A percentile compares a stretch with the other conserved stretches of the same genome.
phyloP scores from a whole-genome alignment of 2,113 vertebrate genomes.

The Podilymbus podiceps region DNA sequence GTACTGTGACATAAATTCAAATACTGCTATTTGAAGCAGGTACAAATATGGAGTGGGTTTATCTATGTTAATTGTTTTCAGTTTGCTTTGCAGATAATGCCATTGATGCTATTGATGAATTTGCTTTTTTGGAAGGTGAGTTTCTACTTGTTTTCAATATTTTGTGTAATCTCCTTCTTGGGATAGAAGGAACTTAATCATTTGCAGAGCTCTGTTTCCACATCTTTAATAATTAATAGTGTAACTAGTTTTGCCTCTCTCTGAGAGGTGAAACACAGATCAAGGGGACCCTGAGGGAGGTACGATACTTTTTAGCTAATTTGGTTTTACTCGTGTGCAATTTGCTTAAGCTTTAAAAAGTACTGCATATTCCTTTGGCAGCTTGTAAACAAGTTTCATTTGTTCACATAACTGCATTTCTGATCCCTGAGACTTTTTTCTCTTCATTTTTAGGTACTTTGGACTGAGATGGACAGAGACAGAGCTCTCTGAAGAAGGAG shows the following conservation, averaged over 20 bases:
- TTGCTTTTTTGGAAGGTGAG: constrained; percentile 96
- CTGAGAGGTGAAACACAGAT: background rate
- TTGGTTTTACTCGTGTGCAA: background rate
- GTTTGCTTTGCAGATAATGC: constrained; percentile 84
- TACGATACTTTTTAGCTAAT: background rate
- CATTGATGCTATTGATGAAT: constrained; percentile 94
- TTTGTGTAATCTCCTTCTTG: background rate
- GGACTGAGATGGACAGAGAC: constrained; percentile 60
- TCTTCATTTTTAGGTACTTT: constrained; percentile 65
- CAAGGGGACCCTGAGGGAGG: accelerated
- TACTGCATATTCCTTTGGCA: background rate
- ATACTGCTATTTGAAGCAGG: background rate
- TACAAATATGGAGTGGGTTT: background rate
- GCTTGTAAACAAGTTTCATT: background rate
- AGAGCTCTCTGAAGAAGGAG: background rate
- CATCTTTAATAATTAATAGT: background rate
- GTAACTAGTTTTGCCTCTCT: background rate
- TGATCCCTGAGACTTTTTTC: background rate
- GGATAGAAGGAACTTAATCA: background rate
- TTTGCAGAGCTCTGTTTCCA: background rate
- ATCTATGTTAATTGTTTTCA: background rate
- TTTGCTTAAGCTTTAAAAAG: background rate
- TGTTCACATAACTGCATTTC: background rate
- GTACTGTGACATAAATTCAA: background rate
- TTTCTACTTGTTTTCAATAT: background rate